Evolutionary conservation across 2,888 invertebrate species (phyloP).

Genomic region (Xestia sexstrigata): DNA sequence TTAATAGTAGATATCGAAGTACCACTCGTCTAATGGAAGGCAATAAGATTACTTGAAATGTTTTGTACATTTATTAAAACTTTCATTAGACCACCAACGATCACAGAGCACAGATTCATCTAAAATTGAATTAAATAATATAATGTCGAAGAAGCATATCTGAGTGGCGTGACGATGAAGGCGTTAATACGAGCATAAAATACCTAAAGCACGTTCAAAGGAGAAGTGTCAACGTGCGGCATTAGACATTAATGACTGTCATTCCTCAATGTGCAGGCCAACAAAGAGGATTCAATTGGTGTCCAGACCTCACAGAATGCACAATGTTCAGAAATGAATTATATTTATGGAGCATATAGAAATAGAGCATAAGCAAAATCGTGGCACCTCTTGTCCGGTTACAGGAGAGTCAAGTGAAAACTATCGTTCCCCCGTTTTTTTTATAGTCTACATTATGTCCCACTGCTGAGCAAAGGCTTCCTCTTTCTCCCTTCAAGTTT

Average conservation of each 20-base stretch:
- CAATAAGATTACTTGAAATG: constrained; percentile 29
- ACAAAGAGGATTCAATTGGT: constrained; percentile 67
- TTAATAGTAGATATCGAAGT: constrained; percentile 7
- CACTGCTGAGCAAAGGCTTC: too few relatives aligned
- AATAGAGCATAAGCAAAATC: neutral
- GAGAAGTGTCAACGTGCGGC: constrained; percentile 65
- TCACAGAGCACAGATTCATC: constrained; percentile 63
- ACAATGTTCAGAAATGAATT: constrained; percentile 6
- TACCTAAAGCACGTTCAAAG: constrained; percentile 61
- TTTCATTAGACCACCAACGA: constrained; percentile 73
- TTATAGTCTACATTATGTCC: too few relatives aligned
- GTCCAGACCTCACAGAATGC: constrained; percentile 7
- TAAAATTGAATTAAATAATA: constrained; percentile 68
- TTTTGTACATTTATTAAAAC: constrained; percentile 40
- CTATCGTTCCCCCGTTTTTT: neutral
- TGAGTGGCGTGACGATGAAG: constrained; percentile 71
- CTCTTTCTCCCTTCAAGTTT: too few relatives aligned
- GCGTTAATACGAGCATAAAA: constrained; percentile 65
- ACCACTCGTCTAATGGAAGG: constrained; percentile 22
- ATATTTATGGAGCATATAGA: too few relatives aligned
- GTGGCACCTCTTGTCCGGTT: neutral
- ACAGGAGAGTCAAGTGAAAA: neutral
- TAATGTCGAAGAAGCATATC: constrained; percentile 72
- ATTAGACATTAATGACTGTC: constrained; percentile 62
- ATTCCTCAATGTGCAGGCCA: constrained; percentile 75